Percentiles rank a stretch among this genome's conserved stretches.
These are phyloP conservation scores for Penaeus vannamei DNA, from an alignment of 1,140 invertebrate species.

Conservation along the genomic window DNA sequence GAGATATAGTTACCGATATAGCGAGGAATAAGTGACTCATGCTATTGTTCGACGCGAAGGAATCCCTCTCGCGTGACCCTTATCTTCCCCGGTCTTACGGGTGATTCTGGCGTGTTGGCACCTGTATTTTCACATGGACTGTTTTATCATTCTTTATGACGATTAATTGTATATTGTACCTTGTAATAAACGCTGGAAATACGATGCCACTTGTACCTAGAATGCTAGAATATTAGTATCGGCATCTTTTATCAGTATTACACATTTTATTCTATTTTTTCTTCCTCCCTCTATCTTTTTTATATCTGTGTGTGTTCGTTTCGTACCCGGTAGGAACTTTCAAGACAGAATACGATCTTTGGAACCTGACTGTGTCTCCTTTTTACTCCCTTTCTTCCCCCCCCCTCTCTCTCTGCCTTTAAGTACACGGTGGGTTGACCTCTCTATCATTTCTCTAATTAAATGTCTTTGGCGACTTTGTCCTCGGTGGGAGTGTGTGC, in stretches of 20 bases:
- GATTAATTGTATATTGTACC: conserved; percentile 44
- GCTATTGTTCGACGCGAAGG: background rate
- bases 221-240: no score
- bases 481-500: no score
- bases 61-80: background rate
- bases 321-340: no score
- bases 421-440: no score
- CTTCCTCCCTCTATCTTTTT: no score
- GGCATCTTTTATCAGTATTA: no score
- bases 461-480: no score
- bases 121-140: background rate
- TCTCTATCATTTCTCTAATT: no score
- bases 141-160: conserved; percentile 41
- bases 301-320: no score
- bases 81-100: background rate
- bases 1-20: no score
- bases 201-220: background rate
- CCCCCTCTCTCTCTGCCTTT: background rate
- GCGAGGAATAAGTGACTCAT: background rate
- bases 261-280: no score
- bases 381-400: background rate
- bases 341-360: background rate
- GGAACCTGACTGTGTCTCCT: background rate
- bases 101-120: background rate
- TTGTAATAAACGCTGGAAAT: background rate